A percentile compares a stretch with the other conserved stretches of the same genome.
Evolutionary conservation across 2,888 invertebrate species (phyloP).

Genomic region (Campoletis raptor): DNA sequence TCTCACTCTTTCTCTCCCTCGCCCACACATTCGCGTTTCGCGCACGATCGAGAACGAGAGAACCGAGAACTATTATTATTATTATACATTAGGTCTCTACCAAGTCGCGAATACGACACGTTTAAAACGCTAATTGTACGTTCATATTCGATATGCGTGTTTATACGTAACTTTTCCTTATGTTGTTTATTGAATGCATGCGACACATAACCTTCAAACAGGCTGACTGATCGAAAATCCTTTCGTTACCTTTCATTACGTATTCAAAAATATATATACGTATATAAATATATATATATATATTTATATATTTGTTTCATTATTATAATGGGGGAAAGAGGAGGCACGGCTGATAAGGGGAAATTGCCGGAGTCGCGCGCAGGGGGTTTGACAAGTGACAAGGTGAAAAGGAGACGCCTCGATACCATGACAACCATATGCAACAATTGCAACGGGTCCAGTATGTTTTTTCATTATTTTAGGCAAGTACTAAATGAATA

Average conservation of each 20-base stretch:
- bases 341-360: not conserved
- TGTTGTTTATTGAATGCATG: not conserved
- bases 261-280: not conserved
- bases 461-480: not conserved
- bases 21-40: conserved; percentile 3
- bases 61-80: conserved; percentile 27
- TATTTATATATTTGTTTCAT: not conserved
- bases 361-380: conserved; percentile 38
- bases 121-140: conserved; percentile 27
- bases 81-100: conserved; percentile 3
- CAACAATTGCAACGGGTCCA: not conserved
- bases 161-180: not conserved
- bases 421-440: conserved; percentile 58
- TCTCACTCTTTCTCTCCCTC: conserved; percentile 48
- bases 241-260: not conserved
- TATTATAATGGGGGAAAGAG: not conserved
- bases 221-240: not conserved
- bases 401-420: conserved; percentile 53
- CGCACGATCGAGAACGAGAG: conserved; percentile 35
- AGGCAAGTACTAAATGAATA: not conserved
- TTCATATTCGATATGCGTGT: conserved; percentile 7
- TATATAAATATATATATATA: not conserved
- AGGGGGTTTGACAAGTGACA: conserved; percentile 35
- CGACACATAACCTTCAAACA: conserved; percentile 44
- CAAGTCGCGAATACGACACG: conserved; percentile 24